Percentiles rank a stretch among this genome's conserved stretches.
Conservation (phyloP, 1,140 invertebrate species). For the Pentalonia nigronervosa region DNA sequence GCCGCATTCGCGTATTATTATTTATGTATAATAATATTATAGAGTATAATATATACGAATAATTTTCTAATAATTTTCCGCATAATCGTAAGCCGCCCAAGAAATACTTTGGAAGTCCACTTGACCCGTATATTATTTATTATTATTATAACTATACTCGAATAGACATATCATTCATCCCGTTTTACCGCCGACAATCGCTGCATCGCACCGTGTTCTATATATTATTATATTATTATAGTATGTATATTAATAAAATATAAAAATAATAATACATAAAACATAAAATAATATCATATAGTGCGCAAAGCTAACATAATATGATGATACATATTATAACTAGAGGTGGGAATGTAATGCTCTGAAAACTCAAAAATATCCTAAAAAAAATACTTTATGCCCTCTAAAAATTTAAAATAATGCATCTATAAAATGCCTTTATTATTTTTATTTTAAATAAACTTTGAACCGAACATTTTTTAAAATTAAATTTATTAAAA, state of each 20-base stretch:
- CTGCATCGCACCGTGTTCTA: background rate
- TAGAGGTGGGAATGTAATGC: too few relatives aligned
- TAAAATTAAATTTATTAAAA: too few relatives aligned
- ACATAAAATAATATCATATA: background rate
- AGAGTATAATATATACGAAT: background rate
- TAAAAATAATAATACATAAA: background rate
- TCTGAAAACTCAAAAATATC: too few relatives aligned
- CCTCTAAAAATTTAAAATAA: too few relatives aligned
- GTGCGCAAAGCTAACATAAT: background rate
- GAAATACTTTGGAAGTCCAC: background rate
- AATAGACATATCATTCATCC: constrained; percentile 5
- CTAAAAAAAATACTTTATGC: too few relatives aligned
- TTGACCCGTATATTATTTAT: background rate
- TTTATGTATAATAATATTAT: background rate
- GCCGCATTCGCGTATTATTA: background rate
- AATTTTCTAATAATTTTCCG: background rate
- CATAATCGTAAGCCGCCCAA: background rate
- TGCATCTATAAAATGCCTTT: too few relatives aligned
- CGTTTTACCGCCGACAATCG: background rate
- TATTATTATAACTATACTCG: background rate
- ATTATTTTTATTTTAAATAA: too few relatives aligned
- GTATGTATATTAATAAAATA: background rate
- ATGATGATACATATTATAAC: background rate
- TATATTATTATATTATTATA: too few relatives aligned
- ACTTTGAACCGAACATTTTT: too few relatives aligned